These are phyloP conservation scores for Dendronephthya gigantea DNA, from an alignment of 64 coral and sea anemone species.

Conservation along the genomic window DNA sequence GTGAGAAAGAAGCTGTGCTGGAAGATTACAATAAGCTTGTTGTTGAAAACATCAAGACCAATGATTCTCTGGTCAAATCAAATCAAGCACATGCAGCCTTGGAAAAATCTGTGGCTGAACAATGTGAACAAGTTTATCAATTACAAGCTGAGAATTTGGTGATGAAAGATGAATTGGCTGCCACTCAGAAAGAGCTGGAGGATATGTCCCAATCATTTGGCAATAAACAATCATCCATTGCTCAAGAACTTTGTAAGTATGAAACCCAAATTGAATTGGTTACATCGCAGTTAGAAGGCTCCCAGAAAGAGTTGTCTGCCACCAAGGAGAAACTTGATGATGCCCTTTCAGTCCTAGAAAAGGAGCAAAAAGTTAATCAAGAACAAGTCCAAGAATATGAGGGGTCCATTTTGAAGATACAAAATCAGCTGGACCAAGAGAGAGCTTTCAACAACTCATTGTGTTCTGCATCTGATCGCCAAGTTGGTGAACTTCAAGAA, in stretches of 20 bases:
- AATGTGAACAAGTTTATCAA: not conserved
- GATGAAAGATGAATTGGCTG: constrained; percentile 9
- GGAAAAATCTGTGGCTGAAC: not conserved
- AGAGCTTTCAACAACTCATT: constrained; percentile 79
- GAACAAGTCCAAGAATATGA: constrained; percentile 81
- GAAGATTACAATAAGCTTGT: not conserved
- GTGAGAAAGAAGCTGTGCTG: not conserved
- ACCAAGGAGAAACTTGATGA: constrained; percentile 63
- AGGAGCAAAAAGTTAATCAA: constrained; percentile 47
- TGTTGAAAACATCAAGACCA: not conserved
- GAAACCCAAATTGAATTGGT: not conserved
- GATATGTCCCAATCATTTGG: not conserved
- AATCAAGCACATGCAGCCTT: not conserved
- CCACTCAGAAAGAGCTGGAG: not conserved
- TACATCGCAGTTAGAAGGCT: not conserved
- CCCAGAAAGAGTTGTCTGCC: constrained; percentile 36
- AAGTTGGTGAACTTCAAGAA: constrained; percentile 52
- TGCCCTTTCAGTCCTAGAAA: constrained; percentile 13
- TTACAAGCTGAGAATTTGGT: not conserved
- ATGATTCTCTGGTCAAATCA: not conserved
- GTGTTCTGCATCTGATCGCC: constrained; percentile 71
- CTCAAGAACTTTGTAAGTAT: not conserved
- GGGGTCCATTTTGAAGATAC: constrained; percentile 37
- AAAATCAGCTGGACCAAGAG: constrained; percentile 77
- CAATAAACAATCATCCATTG: not conserved